phyloP scores from a whole-genome alignment of 2,113 vertebrate species.

The Poeciliopsis prolifica region DNA sequence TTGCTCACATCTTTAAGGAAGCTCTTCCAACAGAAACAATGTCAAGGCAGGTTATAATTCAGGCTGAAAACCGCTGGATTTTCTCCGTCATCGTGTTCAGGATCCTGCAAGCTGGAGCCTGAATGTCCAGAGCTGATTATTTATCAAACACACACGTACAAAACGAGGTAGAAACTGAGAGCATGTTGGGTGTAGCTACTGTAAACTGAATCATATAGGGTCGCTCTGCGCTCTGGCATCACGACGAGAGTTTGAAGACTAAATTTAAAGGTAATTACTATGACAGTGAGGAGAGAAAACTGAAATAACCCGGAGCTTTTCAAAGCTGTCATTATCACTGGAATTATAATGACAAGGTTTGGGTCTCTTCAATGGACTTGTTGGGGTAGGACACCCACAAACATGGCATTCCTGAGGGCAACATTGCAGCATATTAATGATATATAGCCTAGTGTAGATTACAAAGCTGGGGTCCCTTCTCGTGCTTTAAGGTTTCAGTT shows the following conservation, averaged over 20 bases:
- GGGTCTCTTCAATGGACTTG: constrained; percentile 78
- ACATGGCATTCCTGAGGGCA: constrained; percentile 79
- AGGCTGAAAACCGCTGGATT: constrained; percentile 48
- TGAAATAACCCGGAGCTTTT: constrained; percentile 79
- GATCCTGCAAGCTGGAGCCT: constrained; percentile 52
- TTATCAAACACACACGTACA: constrained; percentile 34
- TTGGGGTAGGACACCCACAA: constrained; percentile 83
- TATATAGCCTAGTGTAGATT: constrained; percentile 75
- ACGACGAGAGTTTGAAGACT: constrained; percentile 76
- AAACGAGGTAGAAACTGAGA: constrained; percentile 59
- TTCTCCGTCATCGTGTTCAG: constrained; percentile 61
- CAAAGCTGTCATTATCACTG: constrained; percentile 84
- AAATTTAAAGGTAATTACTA: constrained; percentile 87
- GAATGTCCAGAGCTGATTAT: constrained; percentile 62
- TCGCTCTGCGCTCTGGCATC: constrained; percentile 62
- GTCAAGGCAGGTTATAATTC: constrained; percentile 70
- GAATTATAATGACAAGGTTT: constrained; percentile 85
- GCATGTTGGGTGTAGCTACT: constrained; percentile 76
- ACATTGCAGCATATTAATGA: constrained; percentile 81
- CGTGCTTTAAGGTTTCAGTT: constrained; percentile 68
- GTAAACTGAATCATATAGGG: constrained; percentile 75
- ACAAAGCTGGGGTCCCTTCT: constrained; percentile 74
- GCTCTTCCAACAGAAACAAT: constrained; percentile 70
- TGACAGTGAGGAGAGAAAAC: constrained; percentile 79
- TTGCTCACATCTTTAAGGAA: constrained; percentile 63